A percentile compares a stretch with the other conserved stretches of the same genome.
Conservation (phyloP, 2,113 vertebrate species). For the Leuciscus idus region DNA sequence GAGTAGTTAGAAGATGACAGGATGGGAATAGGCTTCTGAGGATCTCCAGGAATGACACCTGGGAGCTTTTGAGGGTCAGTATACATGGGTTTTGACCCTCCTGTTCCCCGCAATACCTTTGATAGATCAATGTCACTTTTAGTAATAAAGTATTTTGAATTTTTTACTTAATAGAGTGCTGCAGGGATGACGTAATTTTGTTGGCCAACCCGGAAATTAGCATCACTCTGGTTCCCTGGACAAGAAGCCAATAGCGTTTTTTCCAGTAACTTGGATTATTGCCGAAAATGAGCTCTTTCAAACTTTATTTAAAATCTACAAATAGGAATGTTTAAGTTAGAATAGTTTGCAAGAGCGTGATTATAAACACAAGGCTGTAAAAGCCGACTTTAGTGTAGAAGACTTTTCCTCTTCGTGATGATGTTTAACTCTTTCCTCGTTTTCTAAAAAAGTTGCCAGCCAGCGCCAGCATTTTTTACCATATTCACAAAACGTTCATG, state of each 20-base stretch:
- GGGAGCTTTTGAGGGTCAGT: constrained; percentile 77
- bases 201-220: not conserved
- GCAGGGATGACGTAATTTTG: not conserved
- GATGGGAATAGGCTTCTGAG: constrained; percentile 75
- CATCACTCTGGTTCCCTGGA: not conserved
- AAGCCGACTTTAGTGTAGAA: too few relatives aligned
- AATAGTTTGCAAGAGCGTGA: too few relatives aligned
- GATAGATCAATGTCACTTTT: constrained; percentile 14
- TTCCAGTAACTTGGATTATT: not conserved
- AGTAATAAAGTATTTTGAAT: not conserved
- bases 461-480: too few relatives aligned
- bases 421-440: too few relatives aligned
- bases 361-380: too few relatives aligned
- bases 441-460: too few relatives aligned
- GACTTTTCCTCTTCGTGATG: too few relatives aligned
- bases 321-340: not conserved
- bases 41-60: constrained; percentile 75
- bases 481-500: too few relatives aligned
- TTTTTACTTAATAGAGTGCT: not conserved
- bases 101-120: constrained; percentile 68
- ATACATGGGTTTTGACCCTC: constrained; percentile 72
- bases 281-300: not conserved
- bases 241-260: not conserved
- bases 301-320: not conserved
- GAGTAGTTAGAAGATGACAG: constrained; percentile 72